Evolutionary conservation across 2,888 invertebrate species (phyloP).

Genomic region (Lasioglossum marginatum): DNA sequence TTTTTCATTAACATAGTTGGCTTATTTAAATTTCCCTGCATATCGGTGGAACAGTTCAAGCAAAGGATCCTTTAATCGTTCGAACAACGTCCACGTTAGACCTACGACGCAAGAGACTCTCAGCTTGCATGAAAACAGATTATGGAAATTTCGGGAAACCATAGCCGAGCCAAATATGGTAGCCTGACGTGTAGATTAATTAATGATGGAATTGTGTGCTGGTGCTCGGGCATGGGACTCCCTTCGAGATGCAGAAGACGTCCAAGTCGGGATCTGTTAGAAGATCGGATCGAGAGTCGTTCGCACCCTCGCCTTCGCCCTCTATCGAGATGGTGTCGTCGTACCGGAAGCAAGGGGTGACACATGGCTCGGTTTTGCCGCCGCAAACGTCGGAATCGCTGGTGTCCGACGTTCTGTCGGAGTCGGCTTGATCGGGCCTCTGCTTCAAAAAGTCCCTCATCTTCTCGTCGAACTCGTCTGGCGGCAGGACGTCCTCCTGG

Average conservation of each 20-base stretch:
- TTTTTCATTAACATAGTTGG: no score
- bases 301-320: conserved; percentile 5
- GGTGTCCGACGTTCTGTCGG: background rate
- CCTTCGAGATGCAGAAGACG: background rate
- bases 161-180: background rate
- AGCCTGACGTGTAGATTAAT: conserved; percentile 21
- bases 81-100: background rate
- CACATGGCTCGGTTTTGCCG: background rate
- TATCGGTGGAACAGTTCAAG: background rate
- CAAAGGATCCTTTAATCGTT: background rate
- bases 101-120: background rate
- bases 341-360: conserved; percentile 25
- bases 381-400: conserved; percentile 18
- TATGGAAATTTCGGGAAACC: conserved; percentile 29
- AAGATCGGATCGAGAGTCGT: background rate
- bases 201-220: conserved; percentile 1
- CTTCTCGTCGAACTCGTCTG: conserved; percentile 54
- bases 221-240: background rate
- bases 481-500: conserved; percentile 79
- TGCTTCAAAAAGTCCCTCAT: conserved; percentile 50
- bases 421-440: background rate
- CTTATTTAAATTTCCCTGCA: background rate
- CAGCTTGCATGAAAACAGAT: conserved; percentile 14
- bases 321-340: conserved; percentile 25
- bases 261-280: background rate